Evolutionary conservation across 1,140 invertebrate genomes (phyloP).

Genomic region (Branchinecta lynchi): DNA sequence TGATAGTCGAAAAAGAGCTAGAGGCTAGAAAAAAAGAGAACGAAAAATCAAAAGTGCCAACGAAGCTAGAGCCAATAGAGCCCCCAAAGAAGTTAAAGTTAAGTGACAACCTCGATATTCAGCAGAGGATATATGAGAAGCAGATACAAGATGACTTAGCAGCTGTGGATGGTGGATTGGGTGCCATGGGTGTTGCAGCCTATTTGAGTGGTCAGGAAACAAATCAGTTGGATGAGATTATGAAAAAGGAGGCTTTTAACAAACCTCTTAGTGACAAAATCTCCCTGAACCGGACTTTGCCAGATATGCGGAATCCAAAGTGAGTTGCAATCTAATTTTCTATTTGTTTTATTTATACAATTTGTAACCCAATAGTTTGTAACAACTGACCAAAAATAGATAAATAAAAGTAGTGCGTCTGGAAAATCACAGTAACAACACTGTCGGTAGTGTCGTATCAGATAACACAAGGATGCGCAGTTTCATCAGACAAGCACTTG

Average conservation of each 20-base stretch:
- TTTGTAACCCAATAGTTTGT: background rate
- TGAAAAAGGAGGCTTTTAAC: slow-evolving; percentile 76
- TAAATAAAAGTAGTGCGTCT: slow-evolving; percentile 12
- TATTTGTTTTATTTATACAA: slow-evolving; percentile 13
- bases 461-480: no score
- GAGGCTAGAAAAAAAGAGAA: background rate
- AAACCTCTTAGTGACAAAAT: slow-evolving; percentile 75
- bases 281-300: slow-evolving; percentile 58
- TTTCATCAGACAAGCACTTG: no score
- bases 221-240: slow-evolving; percentile 44
- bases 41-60: background rate
- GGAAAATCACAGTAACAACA: slow-evolving; percentile 3
- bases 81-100: background rate
- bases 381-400: background rate
- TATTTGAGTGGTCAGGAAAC: slow-evolving; percentile 34
- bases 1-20: background rate
- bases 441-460: no score
- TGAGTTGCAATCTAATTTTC: slow-evolving; percentile 34
- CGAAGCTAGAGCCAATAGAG: background rate
- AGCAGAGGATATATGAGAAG: background rate
- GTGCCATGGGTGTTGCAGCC: background rate
- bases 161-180: background rate
- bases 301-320: slow-evolving; percentile 59
- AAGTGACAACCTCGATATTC: background rate
- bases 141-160: background rate